Conservation (phyloP, 2,888 invertebrate species). For the Flexamia atlantica region DNA sequence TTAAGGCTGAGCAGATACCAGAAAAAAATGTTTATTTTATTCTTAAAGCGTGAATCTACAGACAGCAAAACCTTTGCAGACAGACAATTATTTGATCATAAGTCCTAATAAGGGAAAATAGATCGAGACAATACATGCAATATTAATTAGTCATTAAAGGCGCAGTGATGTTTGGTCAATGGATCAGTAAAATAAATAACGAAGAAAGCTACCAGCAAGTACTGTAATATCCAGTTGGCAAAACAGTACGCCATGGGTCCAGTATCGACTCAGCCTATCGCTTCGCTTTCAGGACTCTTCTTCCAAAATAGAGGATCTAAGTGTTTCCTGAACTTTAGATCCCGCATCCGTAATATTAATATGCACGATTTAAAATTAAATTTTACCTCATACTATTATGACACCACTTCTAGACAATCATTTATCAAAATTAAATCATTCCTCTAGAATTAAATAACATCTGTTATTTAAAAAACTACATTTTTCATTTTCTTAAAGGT, state of each 20-base stretch:
- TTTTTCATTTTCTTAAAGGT: too few species aligned
- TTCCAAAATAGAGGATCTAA: not conserved
- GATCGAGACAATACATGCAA: too few species aligned
- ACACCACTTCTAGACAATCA: too few species aligned
- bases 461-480: too few species aligned
- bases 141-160: too few species aligned
- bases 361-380: not conserved
- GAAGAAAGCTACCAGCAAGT: not conserved
- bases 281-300: not conserved
- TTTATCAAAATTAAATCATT: too few species aligned
- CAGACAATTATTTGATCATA: too few species aligned
- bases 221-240: constrained; percentile 25
- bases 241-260: constrained; percentile 30
- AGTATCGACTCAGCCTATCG: constrained; percentile 37
- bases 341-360: not conserved
- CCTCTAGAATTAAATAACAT: too few species aligned
- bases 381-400: too few species aligned
- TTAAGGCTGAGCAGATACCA: constrained; percentile 42
- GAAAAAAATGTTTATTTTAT: not conserved
- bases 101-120: too few species aligned
- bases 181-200: not conserved
- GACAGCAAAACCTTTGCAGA: not conserved
- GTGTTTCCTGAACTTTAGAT: not conserved
- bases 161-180: too few species aligned
- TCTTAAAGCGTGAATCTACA: not conserved